Conservation (phyloP, 2,797 vertebrate genomes). For the Pangasius krempfi region DNA sequence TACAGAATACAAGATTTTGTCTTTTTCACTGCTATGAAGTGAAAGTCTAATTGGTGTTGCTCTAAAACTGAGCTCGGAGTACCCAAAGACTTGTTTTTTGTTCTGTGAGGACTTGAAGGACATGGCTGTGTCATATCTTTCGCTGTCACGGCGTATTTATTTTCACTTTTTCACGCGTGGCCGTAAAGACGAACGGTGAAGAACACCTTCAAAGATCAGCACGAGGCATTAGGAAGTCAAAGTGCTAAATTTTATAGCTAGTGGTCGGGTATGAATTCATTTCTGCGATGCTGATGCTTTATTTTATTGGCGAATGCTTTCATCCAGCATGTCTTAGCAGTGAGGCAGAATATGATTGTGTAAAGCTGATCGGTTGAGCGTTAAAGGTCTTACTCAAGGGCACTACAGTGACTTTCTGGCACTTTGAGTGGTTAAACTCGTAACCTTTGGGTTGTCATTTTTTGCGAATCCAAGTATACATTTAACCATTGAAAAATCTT, state of each 20-base stretch:
- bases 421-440: neutral
- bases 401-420: neutral
- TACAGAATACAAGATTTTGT: neutral
- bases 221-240: neutral
- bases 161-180: neutral
- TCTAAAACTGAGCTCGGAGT: neutral
- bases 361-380: neutral
- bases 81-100: neutral
- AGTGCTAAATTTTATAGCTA: neutral
- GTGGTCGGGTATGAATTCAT: slow-evolving; percentile 3
- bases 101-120: neutral
- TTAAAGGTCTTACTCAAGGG: neutral
- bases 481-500: too few relatives aligned
- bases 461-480: too few relatives aligned
- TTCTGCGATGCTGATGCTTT: neutral
- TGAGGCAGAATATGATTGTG: neutral
- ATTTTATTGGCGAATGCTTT: slow-evolving; percentile 7
- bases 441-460: neutral
- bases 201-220: neutral
- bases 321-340: neutral
- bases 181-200: neutral
- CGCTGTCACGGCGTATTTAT: neutral
- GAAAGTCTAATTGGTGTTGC: too few relatives aligned
- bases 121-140: too few relatives aligned
- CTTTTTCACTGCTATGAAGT: neutral